Evolutionary conservation across 2,888 invertebrate species (phyloP), one percentile per base, ranked within the genome.

Genomic region (Drosophila kanekoi): DNA sequence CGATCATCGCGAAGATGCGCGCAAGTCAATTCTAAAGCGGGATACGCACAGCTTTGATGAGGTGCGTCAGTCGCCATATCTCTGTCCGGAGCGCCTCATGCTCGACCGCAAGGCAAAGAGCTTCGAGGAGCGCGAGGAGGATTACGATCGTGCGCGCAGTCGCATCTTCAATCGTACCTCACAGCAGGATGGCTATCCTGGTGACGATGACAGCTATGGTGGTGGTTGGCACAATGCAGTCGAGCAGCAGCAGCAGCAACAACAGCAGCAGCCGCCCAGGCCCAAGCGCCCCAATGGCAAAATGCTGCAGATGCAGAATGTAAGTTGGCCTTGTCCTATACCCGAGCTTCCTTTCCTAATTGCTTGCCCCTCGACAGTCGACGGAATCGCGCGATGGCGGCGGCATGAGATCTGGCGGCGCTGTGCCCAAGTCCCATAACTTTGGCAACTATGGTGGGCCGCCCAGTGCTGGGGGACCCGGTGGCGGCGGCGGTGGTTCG

Each of bases 71-170:
- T 89, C 91, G 85, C 89, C 91, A 72, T 92, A 91, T 91, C 92
- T 92, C 87, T 94, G 94, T 69, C 95, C 95, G 0, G 95, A 96
- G 87, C 93, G 95, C 73, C 94, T 94, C 68, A 93, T 94, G 81
- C 94, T 95, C 63, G 95, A 94, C 79, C 93, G 95, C 61, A 94
- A 95, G 70, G 95, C 96, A 92, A 97, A 96, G 90, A 97, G 98
- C 78, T 95, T 98, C 87, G 98, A 98, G 92, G 98, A 98, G 92
- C 94, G 98, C 32, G 97, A 98, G 93, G 96, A 96, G 89, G 97
- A 97, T 83, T 98, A 98, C 91, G 96, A 97, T 91, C 95, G 96
- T 89, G 97, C 95, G 52, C 94, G 97, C 63, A 94, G 96, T 76
- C 94, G 98, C 92, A 98, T 98, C 93, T 98, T 98, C 91, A 91